phyloP scores from a whole-genome alignment of 2,888 invertebrate species.

The Alcis repandata region DNA sequence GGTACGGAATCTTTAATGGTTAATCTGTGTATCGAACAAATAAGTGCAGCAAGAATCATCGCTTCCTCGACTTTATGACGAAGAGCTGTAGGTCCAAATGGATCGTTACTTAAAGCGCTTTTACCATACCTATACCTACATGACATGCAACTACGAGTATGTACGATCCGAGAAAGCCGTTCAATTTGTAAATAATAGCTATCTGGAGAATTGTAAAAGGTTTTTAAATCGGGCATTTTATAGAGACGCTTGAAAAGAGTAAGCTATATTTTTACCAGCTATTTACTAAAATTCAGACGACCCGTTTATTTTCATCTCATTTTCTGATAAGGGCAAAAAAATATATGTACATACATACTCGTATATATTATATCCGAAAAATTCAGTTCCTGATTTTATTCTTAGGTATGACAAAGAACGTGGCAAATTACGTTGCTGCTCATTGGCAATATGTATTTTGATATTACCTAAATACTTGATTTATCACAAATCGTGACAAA shows the following conservation, averaged over 20 bases:
- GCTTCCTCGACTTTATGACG: slow-evolving; percentile 19
- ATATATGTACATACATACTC: too few relatives aligned
- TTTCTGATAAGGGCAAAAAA: too few relatives aligned
- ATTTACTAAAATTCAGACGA: too few relatives aligned
- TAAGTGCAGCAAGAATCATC: slow-evolving; percentile 14
- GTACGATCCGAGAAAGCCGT: slow-evolving; percentile 46
- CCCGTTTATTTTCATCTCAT: too few relatives aligned
- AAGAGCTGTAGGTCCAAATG: slow-evolving; percentile 10
- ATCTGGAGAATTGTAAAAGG: slow-evolving; percentile 39
- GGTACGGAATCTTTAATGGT: too few relatives aligned
- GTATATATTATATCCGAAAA: too few relatives aligned
- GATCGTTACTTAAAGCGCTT: background rate
- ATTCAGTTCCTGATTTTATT: too few relatives aligned
- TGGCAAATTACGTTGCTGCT: too few relatives aligned
- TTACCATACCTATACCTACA: slow-evolving; percentile 36
- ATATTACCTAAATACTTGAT: background rate
- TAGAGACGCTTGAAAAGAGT: too few relatives aligned
- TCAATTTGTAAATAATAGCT: slow-evolving; percentile 10
- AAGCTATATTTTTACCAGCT: too few relatives aligned
- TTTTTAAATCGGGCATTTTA: background rate
- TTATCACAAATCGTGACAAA: background rate
- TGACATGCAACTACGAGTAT: slow-evolving; percentile 55
- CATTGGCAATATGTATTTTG: too few relatives aligned
- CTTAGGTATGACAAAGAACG: too few relatives aligned
- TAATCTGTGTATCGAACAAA: slow-evolving; percentile 11